phyloP scores from a whole-genome alignment of 2,888 invertebrate species.

The Minunthozetes semirufus region DNA sequence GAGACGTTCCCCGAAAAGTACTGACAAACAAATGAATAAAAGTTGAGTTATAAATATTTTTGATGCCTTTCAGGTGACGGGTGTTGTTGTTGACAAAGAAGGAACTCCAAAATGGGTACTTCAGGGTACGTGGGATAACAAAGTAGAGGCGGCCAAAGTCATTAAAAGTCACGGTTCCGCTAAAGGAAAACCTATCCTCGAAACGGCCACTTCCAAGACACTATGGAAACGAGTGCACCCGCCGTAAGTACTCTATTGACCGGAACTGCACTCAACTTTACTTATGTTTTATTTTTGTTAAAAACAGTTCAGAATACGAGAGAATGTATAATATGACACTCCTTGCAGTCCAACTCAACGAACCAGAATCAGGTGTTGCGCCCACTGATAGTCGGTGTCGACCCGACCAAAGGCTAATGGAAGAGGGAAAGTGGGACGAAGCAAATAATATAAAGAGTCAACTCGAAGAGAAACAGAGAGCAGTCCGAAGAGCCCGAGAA shows the following conservation, averaged over 20 bases:
- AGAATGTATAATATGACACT: constrained; percentile 88
- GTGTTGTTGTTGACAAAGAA: constrained; percentile 56
- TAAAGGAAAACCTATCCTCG: constrained; percentile 76
- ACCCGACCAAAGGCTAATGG: constrained; percentile 97
- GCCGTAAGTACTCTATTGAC: constrained; percentile 53
- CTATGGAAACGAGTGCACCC: constrained; percentile 80
- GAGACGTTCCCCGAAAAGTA: constrained; percentile 87
- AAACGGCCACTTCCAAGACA: constrained; percentile 74
- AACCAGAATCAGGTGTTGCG: constrained; percentile 81
- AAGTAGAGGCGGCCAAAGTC: constrained; percentile 89
- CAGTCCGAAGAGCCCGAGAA: constrained; percentile 68
- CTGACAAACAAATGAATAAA: constrained; percentile 7
- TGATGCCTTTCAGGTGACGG: constrained; percentile 57
- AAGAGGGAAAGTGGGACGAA: constrained; percentile 82
- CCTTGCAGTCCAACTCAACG: constrained; percentile 93
- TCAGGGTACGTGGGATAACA: constrained; percentile 87
- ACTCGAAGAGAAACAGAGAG: constrained; percentile 92
- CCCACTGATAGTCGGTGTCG: constrained; percentile 87
- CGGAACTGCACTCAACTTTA: neutral
- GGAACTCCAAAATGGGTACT: constrained; percentile 60
- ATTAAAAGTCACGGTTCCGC: constrained; percentile 52
- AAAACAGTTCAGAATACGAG: constrained; percentile 50
- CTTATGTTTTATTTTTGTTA: neutral
- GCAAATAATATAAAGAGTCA: constrained; percentile 67
- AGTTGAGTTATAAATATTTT: constrained; percentile 1